phyloP scores from a whole-genome alignment of 2,888 invertebrate genomes.

The Eupithecia pulchellata region DNA sequence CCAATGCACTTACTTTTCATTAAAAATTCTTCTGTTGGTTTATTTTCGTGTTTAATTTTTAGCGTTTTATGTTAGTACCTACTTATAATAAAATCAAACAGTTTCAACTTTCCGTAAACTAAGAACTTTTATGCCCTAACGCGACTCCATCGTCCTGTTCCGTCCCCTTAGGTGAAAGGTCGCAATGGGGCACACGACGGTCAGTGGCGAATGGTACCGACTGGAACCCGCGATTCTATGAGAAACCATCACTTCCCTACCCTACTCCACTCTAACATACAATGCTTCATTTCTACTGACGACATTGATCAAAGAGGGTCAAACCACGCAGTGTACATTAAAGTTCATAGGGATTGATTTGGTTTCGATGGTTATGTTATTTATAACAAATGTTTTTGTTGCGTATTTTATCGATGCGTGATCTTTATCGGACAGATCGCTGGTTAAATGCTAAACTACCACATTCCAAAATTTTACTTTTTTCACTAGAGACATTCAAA shows the following conservation, averaged over 20 bases:
- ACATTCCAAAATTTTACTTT: too few species aligned
- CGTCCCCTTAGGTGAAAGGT: constrained; percentile 81
- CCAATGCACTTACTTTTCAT: neutral
- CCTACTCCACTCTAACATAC: constrained; percentile 16
- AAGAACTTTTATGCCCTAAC: constrained; percentile 11
- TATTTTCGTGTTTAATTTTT: neutral
- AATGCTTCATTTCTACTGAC: constrained; percentile 24
- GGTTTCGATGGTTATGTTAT: constrained; percentile 20
- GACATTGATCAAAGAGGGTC: neutral
- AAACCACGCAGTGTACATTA: constrained; percentile 40
- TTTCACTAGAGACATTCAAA: too few species aligned
- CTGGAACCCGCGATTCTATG: constrained; percentile 62
- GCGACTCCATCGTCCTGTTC: constrained; percentile 56
- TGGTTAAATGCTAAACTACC: too few species aligned
- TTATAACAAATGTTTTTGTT: constrained; percentile 19
- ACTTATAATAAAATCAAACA: neutral
- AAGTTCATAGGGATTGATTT: constrained; percentile 22
- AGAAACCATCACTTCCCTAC: constrained; percentile 38
- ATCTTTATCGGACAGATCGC: constrained; percentile 19
- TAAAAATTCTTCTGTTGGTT: neutral
- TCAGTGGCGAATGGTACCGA: constrained; percentile 80
- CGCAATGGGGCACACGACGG: constrained; percentile 78
- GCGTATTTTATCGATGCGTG: constrained; percentile 15
- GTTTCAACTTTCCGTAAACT: neutral
- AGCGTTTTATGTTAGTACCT: neutral